Evolutionary conservation across 2,888 invertebrate genomes (phyloP).

Genomic region (Prosopocoilus inquinatus): DNA sequence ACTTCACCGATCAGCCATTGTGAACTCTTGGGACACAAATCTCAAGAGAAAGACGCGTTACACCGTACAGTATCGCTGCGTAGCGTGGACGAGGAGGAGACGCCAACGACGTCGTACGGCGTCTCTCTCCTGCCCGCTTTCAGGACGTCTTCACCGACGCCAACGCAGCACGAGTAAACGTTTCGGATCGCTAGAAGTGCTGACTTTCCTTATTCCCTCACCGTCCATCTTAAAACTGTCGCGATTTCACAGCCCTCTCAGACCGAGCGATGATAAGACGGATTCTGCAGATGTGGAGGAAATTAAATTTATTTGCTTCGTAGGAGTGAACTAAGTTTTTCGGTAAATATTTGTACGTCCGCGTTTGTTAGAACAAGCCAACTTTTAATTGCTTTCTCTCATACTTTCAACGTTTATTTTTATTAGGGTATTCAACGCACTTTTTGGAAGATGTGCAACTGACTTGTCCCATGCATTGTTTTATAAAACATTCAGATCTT

Average conservation of each 20-base stretch:
- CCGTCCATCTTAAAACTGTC: constrained; percentile 45
- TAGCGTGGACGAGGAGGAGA: constrained; percentile 23
- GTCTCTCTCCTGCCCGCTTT: neutral
- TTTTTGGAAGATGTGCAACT: too few relatives aligned
- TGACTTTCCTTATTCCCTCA: constrained; percentile 38
- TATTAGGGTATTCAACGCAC: too few relatives aligned
- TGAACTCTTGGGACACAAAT: constrained; percentile 50
- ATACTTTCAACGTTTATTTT: too few relatives aligned
- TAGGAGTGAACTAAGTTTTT: too few relatives aligned
- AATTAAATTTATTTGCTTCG: constrained; percentile 46
- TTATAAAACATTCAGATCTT: too few relatives aligned
- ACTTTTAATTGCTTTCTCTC: too few relatives aligned
- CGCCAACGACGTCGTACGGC: neutral
- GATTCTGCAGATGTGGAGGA: constrained; percentile 41
- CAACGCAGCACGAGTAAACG: neutral
- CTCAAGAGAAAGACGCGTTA: constrained; percentile 43
- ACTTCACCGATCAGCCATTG: constrained; percentile 51
- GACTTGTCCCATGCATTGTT: too few relatives aligned
- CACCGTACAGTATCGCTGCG: constrained; percentile 30
- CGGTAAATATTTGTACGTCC: too few relatives aligned
- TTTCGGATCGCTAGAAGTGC: constrained; percentile 19
- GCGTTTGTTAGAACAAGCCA: too few relatives aligned
- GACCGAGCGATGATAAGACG: constrained; percentile 44
- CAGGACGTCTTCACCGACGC: too few relatives aligned
- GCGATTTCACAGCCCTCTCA: constrained; percentile 37